Evolutionary conservation across 2,113 vertebrate genomes (phyloP).

Genomic region (Apodemus sylvaticus): DNA sequence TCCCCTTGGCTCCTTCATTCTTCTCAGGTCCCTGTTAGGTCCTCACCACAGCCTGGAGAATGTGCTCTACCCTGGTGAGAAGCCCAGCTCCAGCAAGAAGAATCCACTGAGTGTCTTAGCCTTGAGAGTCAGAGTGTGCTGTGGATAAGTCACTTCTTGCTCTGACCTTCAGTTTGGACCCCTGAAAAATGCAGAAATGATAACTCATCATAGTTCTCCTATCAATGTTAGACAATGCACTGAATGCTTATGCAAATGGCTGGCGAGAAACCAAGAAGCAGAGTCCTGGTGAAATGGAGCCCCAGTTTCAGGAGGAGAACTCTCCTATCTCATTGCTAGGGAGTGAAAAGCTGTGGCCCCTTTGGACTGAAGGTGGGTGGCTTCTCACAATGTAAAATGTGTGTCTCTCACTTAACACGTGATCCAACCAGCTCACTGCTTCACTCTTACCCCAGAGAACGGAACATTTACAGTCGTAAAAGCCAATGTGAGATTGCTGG

Average conservation of each 20-base stretch:
- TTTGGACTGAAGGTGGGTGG: neutral
- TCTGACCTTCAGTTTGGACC: neutral
- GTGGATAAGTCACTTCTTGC: neutral
- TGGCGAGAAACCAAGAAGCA: neutral
- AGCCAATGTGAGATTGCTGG: neutral
- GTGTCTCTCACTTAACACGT: neutral
- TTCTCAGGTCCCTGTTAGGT: neutral
- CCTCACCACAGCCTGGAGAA: neutral
- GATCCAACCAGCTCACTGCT: neutral
- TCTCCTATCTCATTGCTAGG: rapidly evolving
- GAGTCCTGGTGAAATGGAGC: rapidly evolving
- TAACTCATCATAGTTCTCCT: neutral
- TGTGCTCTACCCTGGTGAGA: neutral
- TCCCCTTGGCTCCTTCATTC: neutral
- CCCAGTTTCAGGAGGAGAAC: rapidly evolving
- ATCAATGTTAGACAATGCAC: neutral
- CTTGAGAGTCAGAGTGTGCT: neutral
- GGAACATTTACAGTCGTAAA: neutral
- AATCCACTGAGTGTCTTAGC: too few species aligned
- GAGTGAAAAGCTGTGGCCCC: neutral
- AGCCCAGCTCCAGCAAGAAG: neutral
- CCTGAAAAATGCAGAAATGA: neutral
- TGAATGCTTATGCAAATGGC: neutral
- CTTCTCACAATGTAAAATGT: neutral
- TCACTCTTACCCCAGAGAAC: neutral